Evolutionary conservation across 37 sponge, comb jelly and placozoan genomes (phyloP), one percentile per base, ranked within the genome.

Genomic region (Petrosia ficiformis): DNA sequence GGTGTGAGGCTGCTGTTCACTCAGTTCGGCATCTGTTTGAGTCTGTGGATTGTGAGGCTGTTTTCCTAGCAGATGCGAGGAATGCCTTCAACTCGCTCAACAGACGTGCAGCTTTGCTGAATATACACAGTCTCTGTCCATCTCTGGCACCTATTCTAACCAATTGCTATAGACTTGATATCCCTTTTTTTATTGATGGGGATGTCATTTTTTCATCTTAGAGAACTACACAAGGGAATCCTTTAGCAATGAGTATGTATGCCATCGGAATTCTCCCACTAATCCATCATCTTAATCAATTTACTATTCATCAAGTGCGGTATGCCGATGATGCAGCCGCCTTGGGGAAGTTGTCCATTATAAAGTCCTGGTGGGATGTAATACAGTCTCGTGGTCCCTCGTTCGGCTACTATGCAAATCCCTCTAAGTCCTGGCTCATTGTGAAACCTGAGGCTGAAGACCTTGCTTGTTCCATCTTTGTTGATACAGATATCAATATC

Each of bases 241-340:
- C 65, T 24, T 19, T 64, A 10, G 65, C 65, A n/a, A 64, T 64
- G 65, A 11, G n/a, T 11, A 64, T 64, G 65, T 64, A 64, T 64
- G 65, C 65, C 10, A 8, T 64, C 21, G 32, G 21, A 14, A 64
- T 25, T n/a, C n/a, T 64, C 24, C 65, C 65, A n/a, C 65, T 64
- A 14, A 64, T 64, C 10, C 10, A 64, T 25, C 10, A 25, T 10
- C 10, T 64, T 25, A n/a, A 14, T 29, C 10, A 8, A n/a, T 14
- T 31, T n/a, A 8, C 32, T 24, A 19, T 29, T 6, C 8, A 24
- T 31, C 65, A 64, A 19, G 24, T 25, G 10, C 21, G 65, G 65
- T 64, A 64, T 19, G 24, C 65, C 10, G 65, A 64, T 64, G 24
- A 64, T 44, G 34, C 33, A 57, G 4, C 74, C 6, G 34, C 43